Conservation (phyloP, 2,113 vertebrate species). For the Trematomus loennbergii region DNA sequence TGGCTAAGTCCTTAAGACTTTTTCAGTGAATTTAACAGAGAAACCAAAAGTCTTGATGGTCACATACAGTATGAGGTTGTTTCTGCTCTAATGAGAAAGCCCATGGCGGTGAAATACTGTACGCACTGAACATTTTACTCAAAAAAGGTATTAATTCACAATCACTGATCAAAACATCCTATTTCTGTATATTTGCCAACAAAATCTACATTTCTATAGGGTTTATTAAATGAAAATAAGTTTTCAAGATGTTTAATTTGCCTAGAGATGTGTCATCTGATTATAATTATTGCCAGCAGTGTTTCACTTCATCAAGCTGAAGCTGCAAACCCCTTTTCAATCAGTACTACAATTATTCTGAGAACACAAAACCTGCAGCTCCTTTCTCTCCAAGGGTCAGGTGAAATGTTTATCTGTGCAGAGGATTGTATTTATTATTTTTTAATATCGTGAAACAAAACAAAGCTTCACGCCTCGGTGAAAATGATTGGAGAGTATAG, state of each 20-base stretch:
- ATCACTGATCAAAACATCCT: neutral
- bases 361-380: neutral
- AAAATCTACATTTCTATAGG: neutral
- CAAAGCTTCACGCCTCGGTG: neutral
- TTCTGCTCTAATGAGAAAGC: neutral
- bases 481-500: neutral
- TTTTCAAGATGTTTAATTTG: neutral
- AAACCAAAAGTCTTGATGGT: neutral
- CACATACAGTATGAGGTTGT: neutral
- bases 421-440: neutral
- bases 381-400: neutral
- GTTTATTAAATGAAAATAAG: neutral
- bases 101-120: neutral
- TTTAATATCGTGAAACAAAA: slow-evolving; percentile 7
- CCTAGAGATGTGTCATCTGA: neutral
- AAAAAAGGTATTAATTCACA: neutral
- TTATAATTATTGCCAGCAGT: neutral
- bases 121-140: neutral
- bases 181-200: neutral
- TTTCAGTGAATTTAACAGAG: neutral
- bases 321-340: slow-evolving; percentile 1
- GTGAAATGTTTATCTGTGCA: neutral
- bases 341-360: neutral
- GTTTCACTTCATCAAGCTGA: neutral
- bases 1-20: neutral